Percentiles rank a stretch among this genome's conserved stretches.
phyloP scores from a whole-genome alignment of 2,797 vertebrate species.

The Takifugu ocellatus region DNA sequence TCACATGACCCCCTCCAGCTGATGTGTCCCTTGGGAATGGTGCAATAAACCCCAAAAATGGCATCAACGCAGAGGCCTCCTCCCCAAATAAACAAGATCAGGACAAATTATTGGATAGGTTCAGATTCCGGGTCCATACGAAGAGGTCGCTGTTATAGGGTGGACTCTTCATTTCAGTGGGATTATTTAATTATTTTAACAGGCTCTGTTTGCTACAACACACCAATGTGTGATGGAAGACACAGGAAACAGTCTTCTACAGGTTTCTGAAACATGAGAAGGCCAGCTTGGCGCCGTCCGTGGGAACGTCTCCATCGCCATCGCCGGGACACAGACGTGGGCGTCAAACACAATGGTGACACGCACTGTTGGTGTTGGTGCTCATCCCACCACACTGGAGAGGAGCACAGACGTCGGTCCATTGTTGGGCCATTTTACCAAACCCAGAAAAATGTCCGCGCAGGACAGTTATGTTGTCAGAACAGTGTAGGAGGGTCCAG shows the following conservation, averaged over 20 bases:
- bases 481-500: slow-evolving; percentile 20
- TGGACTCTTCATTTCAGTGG: no score
- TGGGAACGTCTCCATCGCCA: slow-evolving; percentile 47
- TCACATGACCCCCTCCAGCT: no score
- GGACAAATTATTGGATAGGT: no score
- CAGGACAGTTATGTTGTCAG: background rate
- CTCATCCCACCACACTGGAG: slow-evolving; percentile 31
- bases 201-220: no score
- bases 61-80: no score
- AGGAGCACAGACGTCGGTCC: background rate
- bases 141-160: no score
- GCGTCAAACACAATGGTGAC: slow-evolving; percentile 35
- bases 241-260: slow-evolving; percentile 4
- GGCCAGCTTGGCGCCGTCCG: slow-evolving; percentile 31
- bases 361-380: slow-evolving; percentile 60
- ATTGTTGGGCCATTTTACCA: background rate
- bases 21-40: no score
- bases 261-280: slow-evolving; percentile 17
- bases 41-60: no score
- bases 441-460: no score
- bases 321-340: slow-evolving; percentile 49
- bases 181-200: no score
- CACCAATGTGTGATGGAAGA: background rate
- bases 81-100: no score
- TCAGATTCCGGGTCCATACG: no score